Evolutionary conservation across 1,140 invertebrate species (phyloP), one percentile per base, ranked within the genome.

Genomic region (Drosophila azteca): DNA sequence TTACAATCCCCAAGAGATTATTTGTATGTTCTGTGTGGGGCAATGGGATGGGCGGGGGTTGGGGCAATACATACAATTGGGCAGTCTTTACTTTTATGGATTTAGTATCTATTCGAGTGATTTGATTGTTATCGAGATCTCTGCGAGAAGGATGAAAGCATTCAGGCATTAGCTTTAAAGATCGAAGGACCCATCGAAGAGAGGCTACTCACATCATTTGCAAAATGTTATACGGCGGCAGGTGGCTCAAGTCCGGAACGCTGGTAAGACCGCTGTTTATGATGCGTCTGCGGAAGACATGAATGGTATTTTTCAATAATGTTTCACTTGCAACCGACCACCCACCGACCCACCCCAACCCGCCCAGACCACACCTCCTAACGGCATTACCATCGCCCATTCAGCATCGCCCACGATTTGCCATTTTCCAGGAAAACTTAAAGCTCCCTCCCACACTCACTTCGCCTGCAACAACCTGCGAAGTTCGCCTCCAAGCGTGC

Each of bases 61-160:
- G 31, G 0, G 2, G 6, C 46, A 79, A 48, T 76, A 93, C 94
- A 92, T 92, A 94, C 94, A 94, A 91, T 92, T 94, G 93, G 70
- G 93, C 93, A 68, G 93, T 93, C 73, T 92, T 92, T 9, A 94
- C 89, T 72, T 92, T 92, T 24, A 94, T 91, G 6, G 93, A 92
- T 74, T 93, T 93, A 43, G 90, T 87, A 65, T 92, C 82, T 63
- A 94, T 89, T 79, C 82, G 91, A 77, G 91, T 75, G 52, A 94
- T 93, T 75, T 93, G 92, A 91, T 94, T 94, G 24, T 92, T 93
- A 84, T 94, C 93, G 78, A 94, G 92, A 88, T 94, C 93, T 68
- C 93, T 94, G 79, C 6, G 53, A 24, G 24, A 45, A 60, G 45
- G 62, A 62, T 31, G 3, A 43, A 15, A 17, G 4, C 6, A 26